These are phyloP conservation scores for Daubentonia madagascariensis DNA, from an alignment of 2,113 vertebrate genomes.

Conservation along the genomic window DNA sequence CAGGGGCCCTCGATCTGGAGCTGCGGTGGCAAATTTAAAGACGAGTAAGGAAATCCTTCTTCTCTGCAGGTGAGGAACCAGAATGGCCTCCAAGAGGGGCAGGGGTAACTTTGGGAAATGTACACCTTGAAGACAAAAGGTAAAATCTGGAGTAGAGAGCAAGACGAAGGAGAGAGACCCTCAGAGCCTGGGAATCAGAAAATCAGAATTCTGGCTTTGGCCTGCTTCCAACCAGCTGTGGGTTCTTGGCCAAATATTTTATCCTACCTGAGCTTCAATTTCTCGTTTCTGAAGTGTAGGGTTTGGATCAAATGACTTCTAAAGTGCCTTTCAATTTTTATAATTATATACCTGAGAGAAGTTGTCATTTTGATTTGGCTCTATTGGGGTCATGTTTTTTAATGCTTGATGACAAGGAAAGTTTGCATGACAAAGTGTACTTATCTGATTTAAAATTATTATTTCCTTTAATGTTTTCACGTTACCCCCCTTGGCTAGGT, in stretches of 20 bases:
- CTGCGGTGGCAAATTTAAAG: neutral
- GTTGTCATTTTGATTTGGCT: slow-evolving; percentile 31
- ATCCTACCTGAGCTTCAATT: neutral
- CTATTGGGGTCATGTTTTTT: neutral
- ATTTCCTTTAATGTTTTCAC: neutral
- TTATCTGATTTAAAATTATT: neutral
- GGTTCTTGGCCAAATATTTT: neutral
- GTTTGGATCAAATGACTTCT: neutral
- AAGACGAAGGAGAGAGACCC: neutral
- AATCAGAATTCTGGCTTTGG: neutral
- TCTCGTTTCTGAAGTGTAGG: neutral
- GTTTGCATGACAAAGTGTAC: neutral
- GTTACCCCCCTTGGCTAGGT: neutral
- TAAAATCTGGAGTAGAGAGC: too few relatives aligned
- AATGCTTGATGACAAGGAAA: neutral
- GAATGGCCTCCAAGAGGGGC: neutral
- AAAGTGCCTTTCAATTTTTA: slow-evolving; percentile 5
- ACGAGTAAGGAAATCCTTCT: neutral
- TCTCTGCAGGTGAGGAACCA: neutral
- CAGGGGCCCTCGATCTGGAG: neutral
- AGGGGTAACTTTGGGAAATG: neutral
- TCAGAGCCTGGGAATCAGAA: neutral
- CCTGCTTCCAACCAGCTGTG: neutral
- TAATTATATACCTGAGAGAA: slow-evolving; percentile 15
- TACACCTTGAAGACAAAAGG: neutral